phyloP scores from a whole-genome alignment of 2,888 invertebrate genomes.

The Apoderus coryli region DNA sequence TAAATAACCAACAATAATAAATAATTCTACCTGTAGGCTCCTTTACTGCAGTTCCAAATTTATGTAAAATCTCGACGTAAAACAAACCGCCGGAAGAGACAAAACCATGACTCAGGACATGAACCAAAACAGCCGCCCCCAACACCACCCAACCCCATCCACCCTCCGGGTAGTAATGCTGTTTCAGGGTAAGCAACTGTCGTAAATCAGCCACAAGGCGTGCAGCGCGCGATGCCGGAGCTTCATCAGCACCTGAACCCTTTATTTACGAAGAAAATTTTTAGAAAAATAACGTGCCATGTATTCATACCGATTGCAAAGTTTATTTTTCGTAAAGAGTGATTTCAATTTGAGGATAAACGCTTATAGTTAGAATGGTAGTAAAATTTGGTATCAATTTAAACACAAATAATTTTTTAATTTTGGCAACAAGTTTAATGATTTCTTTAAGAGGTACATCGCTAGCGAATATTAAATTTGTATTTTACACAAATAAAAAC shows the following conservation, averaged over 20 bases:
- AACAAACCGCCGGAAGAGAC: conserved; percentile 46
- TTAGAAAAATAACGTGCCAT: conserved; percentile 4
- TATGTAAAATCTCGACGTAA: conserved; percentile 30
- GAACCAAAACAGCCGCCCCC: conserved; percentile 53
- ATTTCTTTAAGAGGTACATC: too few species aligned
- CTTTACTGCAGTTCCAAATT: conserved; percentile 41
- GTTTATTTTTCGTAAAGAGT: too few species aligned
- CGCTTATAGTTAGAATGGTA: too few species aligned
- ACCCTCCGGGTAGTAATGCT: conserved; percentile 78
- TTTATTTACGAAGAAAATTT: conserved; percentile 12
- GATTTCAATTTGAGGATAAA: too few species aligned
- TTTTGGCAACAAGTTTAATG: too few species aligned
- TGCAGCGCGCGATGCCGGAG: conserved; percentile 38
- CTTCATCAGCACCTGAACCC: conserved; percentile 31
- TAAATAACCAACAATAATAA: too few species aligned
- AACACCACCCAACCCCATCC: conserved; percentile 81
- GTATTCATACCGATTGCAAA: too few species aligned
- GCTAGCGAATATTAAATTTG: too few species aligned
- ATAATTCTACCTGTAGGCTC: conserved; percentile 52
- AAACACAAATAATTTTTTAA: too few species aligned
- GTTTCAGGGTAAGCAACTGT: conserved; percentile 51
- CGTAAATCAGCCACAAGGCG: conserved; percentile 39
- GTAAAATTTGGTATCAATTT: too few species aligned
- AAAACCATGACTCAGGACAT: conserved; percentile 60
- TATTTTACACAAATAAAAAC: too few species aligned